Percentiles rank a stretch among this genome's conserved stretches.
Conservation (phyloP, 2,797 vertebrate species). For the Cossypha niveicapilla region DNA sequence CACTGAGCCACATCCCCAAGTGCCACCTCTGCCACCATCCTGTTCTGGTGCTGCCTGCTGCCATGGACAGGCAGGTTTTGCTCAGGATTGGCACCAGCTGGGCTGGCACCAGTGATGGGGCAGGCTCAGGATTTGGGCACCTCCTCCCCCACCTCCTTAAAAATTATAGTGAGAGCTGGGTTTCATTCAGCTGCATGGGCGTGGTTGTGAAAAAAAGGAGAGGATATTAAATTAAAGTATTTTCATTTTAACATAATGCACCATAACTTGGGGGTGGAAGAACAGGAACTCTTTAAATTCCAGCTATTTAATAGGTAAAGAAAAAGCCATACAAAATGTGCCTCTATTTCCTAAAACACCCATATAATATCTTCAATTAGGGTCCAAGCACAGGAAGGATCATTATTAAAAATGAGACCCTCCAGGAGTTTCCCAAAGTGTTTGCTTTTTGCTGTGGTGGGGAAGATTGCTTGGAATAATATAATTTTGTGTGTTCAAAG, state of each 20-base stretch:
- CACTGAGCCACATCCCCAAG: fast-evolving
- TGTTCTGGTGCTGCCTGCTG: neutral
- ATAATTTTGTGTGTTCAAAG: slow-evolving; percentile 63
- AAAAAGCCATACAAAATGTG: slow-evolving; percentile 41
- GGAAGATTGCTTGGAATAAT: slow-evolving; percentile 51
- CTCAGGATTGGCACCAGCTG: neutral
- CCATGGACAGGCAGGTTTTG: fast-evolving
- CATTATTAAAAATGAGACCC: slow-evolving; percentile 59
- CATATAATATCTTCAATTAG: slow-evolving; percentile 62
- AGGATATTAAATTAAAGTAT: slow-evolving; percentile 24
- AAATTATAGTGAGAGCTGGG: neutral
- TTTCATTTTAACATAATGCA: neutral
- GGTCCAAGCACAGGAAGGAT: slow-evolving; percentile 52
- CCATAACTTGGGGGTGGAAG: neutral
- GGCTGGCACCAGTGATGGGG: fast-evolving
- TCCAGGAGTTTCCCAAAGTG: slow-evolving; percentile 61
- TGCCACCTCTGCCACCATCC: neutral
- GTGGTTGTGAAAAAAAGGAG: neutral
- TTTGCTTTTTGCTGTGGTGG: slow-evolving; percentile 60
- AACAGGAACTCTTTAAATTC: slow-evolving; percentile 30
- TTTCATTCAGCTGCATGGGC: neutral
- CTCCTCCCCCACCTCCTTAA: neutral
- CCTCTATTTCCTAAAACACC: slow-evolving; percentile 55
- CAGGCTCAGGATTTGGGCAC: neutral
- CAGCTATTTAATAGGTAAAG: slow-evolving; percentile 61